Evolutionary conservation across 1,140 invertebrate species (phyloP).

Genomic region (Neodiprion pinetum): DNA sequence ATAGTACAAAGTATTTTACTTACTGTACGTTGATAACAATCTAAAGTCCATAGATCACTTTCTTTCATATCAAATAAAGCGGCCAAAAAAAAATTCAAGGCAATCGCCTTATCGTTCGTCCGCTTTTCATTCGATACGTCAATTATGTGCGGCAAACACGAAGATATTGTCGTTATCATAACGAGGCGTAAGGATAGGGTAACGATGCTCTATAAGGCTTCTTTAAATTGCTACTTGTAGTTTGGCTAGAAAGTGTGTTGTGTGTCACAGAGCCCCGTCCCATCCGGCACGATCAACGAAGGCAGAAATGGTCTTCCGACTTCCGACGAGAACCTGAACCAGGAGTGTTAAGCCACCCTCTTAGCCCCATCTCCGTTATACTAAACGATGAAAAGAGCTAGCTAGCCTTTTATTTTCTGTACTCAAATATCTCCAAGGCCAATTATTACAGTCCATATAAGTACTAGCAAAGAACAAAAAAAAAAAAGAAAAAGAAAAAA

Average conservation of each 20-base stretch:
- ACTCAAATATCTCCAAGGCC: not conserved
- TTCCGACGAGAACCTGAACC: slow-evolving; percentile 75
- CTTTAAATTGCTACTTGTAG: not conserved
- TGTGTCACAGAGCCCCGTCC: slow-evolving; percentile 72
- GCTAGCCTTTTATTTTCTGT: not conserved
- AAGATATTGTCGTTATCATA: not conserved
- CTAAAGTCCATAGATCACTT: not conserved
- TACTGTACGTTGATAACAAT: not conserved
- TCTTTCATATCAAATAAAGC: not conserved
- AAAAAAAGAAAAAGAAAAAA: too few relatives aligned
- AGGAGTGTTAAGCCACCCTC: slow-evolving; percentile 59
- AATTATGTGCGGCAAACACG: too few relatives aligned
- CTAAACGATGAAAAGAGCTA: not conserved
- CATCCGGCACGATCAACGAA: slow-evolving; percentile 60
- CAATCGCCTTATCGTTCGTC: too few relatives aligned
- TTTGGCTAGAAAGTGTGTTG: slow-evolving; percentile 35
- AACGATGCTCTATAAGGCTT: not conserved
- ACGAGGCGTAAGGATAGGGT: not conserved
- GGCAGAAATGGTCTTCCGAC: slow-evolving; percentile 65
- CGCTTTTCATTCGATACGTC: too few relatives aligned
- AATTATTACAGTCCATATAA: not conserved
- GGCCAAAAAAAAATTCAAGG: too few relatives aligned
- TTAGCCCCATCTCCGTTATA: not conserved
- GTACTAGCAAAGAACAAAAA: too few relatives aligned
- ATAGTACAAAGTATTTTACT: not conserved